Conservation (phyloP, 2,797 vertebrate genomes). For the Arctocebus calabarensis region DNA sequence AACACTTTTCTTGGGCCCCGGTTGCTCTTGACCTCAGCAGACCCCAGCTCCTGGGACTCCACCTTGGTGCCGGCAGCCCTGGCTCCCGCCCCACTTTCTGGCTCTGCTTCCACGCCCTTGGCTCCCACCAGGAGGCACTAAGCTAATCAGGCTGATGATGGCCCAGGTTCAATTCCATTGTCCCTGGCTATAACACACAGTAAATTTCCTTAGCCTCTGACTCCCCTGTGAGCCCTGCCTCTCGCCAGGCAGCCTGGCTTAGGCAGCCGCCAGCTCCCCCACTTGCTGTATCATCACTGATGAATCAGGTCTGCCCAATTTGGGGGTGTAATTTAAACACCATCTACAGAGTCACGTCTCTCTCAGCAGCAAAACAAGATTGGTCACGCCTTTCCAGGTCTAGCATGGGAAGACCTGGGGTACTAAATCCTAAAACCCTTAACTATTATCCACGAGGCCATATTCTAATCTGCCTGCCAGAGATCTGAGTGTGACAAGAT, state of each 20-base stretch:
- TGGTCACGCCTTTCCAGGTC: neutral
- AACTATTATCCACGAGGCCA: neutral
- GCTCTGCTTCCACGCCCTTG: neutral
- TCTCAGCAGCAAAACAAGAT: neutral
- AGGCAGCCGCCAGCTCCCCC: neutral
- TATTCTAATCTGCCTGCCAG: neutral
- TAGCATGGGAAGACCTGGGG: neutral
- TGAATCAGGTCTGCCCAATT: constrained; percentile 28
- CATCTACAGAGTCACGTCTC: neutral
- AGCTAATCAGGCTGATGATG: constrained; percentile 82
- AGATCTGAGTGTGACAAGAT: neutral
- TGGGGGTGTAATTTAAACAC: constrained; percentile 3
- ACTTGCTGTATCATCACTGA: constrained; percentile 41
- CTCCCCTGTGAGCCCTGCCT: constrained; percentile 71
- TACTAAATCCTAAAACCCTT: neutral
- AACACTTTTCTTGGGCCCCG: neutral
- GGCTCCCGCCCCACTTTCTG: neutral
- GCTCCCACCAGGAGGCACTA: constrained; percentile 61
- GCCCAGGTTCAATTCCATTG: constrained; percentile 64
- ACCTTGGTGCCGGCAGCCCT: neutral
- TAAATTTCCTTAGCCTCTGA: constrained; percentile 76
- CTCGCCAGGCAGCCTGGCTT: constrained; percentile 43
- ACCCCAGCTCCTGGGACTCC: neutral
- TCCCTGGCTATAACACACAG: constrained; percentile 40
- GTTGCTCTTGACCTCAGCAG: constrained; percentile 54